Base-by-base conservation (phyloP, 2,113 vertebrate genomes). In the Oreotragus oreotragus region DNA sequence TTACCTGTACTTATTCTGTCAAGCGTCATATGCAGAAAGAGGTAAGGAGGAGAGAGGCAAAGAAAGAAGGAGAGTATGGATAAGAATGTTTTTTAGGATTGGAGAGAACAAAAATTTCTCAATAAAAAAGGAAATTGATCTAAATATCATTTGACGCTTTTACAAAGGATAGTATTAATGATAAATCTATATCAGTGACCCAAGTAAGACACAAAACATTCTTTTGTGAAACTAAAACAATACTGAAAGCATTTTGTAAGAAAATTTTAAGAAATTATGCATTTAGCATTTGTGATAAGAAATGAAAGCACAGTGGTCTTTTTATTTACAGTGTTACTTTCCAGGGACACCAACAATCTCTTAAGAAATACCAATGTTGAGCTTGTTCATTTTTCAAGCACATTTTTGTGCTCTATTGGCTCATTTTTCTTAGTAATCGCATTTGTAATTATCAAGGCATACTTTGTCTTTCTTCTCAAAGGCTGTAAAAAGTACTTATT, bases 391-490 rank as follows among this genome's bases (percentile, higher is more conserved):
- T 97, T 90, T 87, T 83, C 36, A 95, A 90, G 23, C 66, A 93
- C 6, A 27, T 70, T 57, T 58, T 97, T 51, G 66, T 64, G 84
- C 2, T 84, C 39, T 58, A 81, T 83, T 70, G 43, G 64, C 49
- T 94, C 39, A 8, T 88, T 98, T 96, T 94, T 15, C 97, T 47
- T 90, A 91, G 21, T 55, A 97, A 97, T 90, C 25, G 5, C 39
- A 96, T 12, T 88, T 91, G 51, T 5, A 88, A 2, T 66, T 94
- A 81, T 86, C 95, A 84, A 89, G 96, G 33, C 30, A 77, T 80
- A 86, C 0, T 39, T 93, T 73, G 64, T 76, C n/a, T 96, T 16
- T 5, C 45, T 95, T 97, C 96, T 93, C 47, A 85, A 96, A 96
- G 81, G 28, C 49, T 66, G 30, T 93, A 96, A 88, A 7, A 93